Conservation (phyloP, 2,888 invertebrate species). For the Eilema sororculum region DNA sequence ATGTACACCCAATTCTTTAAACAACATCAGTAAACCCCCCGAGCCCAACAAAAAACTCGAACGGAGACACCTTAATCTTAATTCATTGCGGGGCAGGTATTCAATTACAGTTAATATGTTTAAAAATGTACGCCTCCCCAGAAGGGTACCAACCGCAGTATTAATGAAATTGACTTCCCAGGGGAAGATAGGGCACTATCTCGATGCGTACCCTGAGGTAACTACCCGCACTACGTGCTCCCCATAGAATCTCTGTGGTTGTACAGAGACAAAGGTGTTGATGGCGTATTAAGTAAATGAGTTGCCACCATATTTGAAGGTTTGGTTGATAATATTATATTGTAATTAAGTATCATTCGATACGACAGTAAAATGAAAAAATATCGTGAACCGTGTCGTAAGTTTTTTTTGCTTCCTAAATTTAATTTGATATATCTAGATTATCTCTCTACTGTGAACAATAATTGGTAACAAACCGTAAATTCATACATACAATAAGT, state of each 20-base stretch:
- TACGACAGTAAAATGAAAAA: too few relatives aligned
- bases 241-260: constrained; percentile 52
- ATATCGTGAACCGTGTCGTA: too few relatives aligned
- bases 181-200: constrained; percentile 59
- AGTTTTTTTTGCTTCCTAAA: too few relatives aligned
- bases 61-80: constrained; percentile 71
- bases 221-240: constrained; percentile 37
- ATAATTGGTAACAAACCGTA: too few relatives aligned
- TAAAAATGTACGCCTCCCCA: constrained; percentile 76
- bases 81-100: constrained; percentile 78
- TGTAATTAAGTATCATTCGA: too few relatives aligned
- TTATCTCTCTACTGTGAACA: too few relatives aligned
- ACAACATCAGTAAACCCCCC: constrained; percentile 29
- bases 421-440: too few relatives aligned
- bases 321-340: constrained; percentile 22
- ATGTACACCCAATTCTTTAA: neutral
- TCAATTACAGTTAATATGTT: constrained; percentile 81
- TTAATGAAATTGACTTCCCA: constrained; percentile 85
- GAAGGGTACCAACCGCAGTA: constrained; percentile 71
- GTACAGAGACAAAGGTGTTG: constrained; percentile 65
- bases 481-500: too few relatives aligned
- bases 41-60: constrained; percentile 51
- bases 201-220: constrained; percentile 52
- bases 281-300: constrained; percentile 64
- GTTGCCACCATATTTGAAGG: constrained; percentile 52